Base-by-base conservation (phyloP, 2,888 invertebrate species). In the Lagria hirta region DNA sequence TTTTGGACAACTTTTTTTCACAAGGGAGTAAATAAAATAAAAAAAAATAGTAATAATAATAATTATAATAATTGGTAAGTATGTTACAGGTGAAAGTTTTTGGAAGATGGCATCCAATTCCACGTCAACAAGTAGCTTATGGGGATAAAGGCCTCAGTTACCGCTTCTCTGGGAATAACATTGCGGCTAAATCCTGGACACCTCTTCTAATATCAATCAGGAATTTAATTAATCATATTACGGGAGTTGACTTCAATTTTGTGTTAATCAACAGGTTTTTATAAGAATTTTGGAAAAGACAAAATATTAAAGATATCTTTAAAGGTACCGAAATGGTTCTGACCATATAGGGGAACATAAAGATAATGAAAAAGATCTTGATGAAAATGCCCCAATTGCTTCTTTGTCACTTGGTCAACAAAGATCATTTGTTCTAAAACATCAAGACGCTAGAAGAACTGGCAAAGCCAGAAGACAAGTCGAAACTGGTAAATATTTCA, bases 331-430 rank as follows among this genome's bases (percentile, higher is more conserved):
- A 60, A 76, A 83, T 69, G 85, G 85, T 6, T 65, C 68, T 22
- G 84, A 86, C 62, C 79, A 83, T 54, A 84, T 86, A 68, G 83
- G 85, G 5, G 83, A 84, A 58, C 85, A 86, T 58, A 74, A 80
- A 60, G 86, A 86, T 61, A 81, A 82, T 58, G 85, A 86, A 69
- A 75, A 75, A 6, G 84, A 84, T 49, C 69, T 86, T 43, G 82
- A 81, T 55, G 72, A 71, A 4, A 66, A 66, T 2, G 74, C 72
- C 27, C 82, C 85, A 0, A 86, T 85, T 53, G 84, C 83, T 2
- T 85, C 85, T 0, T 64, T 86, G 12, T 81, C 83, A 3, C 68
- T 86, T 6, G 85, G 86, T 0, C 79, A 81, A 63, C 66, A 75
- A 34, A 72, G 85, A 54, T 76, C 79, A 24, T 86, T 86, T 64